Evolutionary conservation across 1,140 invertebrate species (phyloP).

Genomic region (Heliconius hewitsoni): DNA sequence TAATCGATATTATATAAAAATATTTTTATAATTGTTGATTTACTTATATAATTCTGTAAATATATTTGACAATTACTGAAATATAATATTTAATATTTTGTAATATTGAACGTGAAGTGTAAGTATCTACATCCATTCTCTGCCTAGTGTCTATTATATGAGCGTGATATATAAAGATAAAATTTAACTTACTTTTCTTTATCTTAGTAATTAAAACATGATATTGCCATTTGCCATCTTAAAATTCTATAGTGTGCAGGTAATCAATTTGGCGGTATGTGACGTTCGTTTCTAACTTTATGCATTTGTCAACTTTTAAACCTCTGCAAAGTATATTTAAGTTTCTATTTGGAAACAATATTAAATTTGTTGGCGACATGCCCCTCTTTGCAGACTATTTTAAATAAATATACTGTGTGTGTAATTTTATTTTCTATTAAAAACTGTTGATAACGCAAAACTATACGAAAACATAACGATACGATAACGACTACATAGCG

Average conservation of each 20-base stretch:
- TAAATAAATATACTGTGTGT: not conserved
- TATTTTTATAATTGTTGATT: too few relatives aligned
- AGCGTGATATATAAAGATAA: not conserved
- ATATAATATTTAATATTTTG: too few relatives aligned
- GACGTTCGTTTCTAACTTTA: constrained; percentile 18
- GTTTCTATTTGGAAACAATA: constrained; percentile 24
- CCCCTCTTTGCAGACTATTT: not conserved
- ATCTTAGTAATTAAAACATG: not conserved
- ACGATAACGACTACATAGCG: too few relatives aligned
- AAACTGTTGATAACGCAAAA: not conserved
- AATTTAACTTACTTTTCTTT: not conserved
- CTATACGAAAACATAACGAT: too few relatives aligned
- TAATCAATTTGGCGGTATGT: constrained; percentile 10
- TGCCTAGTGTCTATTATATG: not conserved
- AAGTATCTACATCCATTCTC: not conserved
- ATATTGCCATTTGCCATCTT: not conserved
- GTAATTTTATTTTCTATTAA: not conserved
- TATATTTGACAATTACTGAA: too few relatives aligned
- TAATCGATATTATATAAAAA: too few relatives aligned
- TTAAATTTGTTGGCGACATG: constrained; percentile 25
- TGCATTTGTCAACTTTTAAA: constrained; percentile 24
- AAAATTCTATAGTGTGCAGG: not conserved
- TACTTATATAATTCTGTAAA: too few relatives aligned
- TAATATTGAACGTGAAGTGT: too few relatives aligned
- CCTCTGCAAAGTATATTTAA: constrained; percentile 25